Evolutionary conservation across 2,888 invertebrate genomes (phyloP).

Genomic region (Limenitis camilla): DNA sequence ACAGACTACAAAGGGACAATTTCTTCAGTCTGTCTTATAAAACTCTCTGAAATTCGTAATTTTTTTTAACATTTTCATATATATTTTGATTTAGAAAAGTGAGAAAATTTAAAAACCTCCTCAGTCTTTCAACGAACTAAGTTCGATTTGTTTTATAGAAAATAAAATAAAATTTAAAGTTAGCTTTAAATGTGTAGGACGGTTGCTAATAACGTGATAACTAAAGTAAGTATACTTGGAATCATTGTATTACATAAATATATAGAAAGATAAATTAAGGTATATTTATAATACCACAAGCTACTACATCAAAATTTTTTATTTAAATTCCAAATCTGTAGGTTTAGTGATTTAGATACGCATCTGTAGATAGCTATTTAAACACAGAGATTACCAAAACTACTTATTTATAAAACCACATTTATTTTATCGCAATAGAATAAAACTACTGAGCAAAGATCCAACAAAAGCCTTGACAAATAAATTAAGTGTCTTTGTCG

Average conservation of each 20-base stretch:
- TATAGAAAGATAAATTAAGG: too few relatives aligned
- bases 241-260: too few relatives aligned
- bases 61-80: slow-evolving; percentile 27
- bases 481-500: background rate
- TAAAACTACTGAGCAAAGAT: background rate
- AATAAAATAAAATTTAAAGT: slow-evolving; percentile 11
- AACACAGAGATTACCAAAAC: background rate
- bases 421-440: background rate
- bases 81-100: slow-evolving; percentile 60
- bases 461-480: background rate
- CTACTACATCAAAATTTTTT: too few relatives aligned
- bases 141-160: slow-evolving; percentile 36
- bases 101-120: slow-evolving; percentile 55
- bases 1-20: slow-evolving; percentile 35
- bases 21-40: slow-evolving; percentile 41
- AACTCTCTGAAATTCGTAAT: slow-evolving; percentile 20
- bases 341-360: too few relatives aligned
- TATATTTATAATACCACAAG: too few relatives aligned
- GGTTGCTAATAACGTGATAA: slow-evolving; percentile 28
- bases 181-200: slow-evolving; percentile 33
- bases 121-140: slow-evolving; percentile 64
- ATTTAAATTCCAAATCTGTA: too few relatives aligned
- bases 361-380: background rate
- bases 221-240: background rate
- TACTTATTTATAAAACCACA: background rate